These are phyloP conservation scores for Stegostoma tigrinum DNA, from an alignment of 2,113 vertebrate genomes.

Conservation along the genomic window DNA sequence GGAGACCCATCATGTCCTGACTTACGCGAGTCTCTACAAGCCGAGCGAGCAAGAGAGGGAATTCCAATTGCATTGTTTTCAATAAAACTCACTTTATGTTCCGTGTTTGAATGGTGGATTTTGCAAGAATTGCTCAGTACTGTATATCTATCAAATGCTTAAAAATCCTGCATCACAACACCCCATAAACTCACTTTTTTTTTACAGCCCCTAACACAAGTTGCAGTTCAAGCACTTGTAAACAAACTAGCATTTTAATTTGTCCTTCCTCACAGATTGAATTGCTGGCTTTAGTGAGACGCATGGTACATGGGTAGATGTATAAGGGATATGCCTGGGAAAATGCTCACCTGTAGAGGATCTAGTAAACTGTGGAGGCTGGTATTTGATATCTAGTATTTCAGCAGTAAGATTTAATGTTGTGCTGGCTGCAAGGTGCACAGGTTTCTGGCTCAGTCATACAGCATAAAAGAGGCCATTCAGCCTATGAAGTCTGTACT, in stretches of 20 bases:
- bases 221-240: neutral
- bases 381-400: neutral
- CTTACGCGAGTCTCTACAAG: neutral
- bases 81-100: neutral
- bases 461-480: no score
- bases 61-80: neutral
- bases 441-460: neutral
- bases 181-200: neutral
- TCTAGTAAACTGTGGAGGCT: neutral
- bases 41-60: neutral
- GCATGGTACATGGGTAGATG: neutral
- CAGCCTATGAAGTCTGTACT: no score
- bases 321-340: neutral
- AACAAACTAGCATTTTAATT: neutral
- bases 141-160: neutral
- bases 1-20: neutral
- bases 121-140: neutral
- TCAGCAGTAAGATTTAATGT: neutral
- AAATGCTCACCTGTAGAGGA: neutral
- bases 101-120: neutral
- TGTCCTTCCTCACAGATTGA: neutral
- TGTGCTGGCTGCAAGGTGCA: neutral
- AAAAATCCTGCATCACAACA: neutral
- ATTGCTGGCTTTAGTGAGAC: neutral
- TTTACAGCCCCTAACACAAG: neutral